These are phyloP conservation scores for Oryzias dopingdopingensis DNA, from an alignment of 2,797 vertebrate genomes.

Conservation along the genomic window DNA sequence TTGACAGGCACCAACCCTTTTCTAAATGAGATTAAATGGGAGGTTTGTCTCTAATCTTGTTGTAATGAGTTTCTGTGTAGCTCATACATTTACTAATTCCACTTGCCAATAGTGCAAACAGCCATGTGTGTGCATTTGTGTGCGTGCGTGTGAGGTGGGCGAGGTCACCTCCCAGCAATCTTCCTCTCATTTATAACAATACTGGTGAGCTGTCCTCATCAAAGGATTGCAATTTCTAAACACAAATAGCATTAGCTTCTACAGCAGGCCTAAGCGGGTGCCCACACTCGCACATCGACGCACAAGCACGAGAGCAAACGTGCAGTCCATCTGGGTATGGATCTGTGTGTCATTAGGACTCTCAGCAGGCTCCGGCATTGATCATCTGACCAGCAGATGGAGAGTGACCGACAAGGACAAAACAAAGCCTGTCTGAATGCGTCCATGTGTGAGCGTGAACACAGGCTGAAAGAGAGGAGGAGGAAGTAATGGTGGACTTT, in stretches of 20 bases:
- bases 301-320: conserved; percentile 17
- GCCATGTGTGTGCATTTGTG: conserved; percentile 53
- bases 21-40: conserved; percentile 80
- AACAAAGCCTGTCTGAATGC: conserved; percentile 44
- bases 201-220: conserved; percentile 62
- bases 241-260: conserved; percentile 61
- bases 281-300: conserved; percentile 9
- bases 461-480: conserved; percentile 11
- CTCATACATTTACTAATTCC: conserved; percentile 82
- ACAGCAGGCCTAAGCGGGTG: conserved; percentile 38
- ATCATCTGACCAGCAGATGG: conserved; percentile 74
- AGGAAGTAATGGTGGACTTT: conserved; percentile 1
- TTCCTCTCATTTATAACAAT: conserved; percentile 74
- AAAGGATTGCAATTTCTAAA: conserved; percentile 65
- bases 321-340: conserved; percentile 61
- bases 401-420: conserved; percentile 66
- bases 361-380: conserved; percentile 72
- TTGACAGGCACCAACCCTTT: conserved; percentile 74
- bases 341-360: conserved; percentile 68
- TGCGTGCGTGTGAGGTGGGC: conserved; percentile 35
- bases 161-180: conserved; percentile 68
- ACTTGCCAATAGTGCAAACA: conserved; percentile 79
- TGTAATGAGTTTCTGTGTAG: conserved; percentile 82
- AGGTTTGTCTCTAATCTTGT: conserved; percentile 80
- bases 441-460: conserved; percentile 5